A percentile compares a stretch with the other conserved stretches of the same genome.
These are phyloP conservation scores for Nibea coibor DNA, from an alignment of 2,113 vertebrate species.

Conservation along the genomic window DNA sequence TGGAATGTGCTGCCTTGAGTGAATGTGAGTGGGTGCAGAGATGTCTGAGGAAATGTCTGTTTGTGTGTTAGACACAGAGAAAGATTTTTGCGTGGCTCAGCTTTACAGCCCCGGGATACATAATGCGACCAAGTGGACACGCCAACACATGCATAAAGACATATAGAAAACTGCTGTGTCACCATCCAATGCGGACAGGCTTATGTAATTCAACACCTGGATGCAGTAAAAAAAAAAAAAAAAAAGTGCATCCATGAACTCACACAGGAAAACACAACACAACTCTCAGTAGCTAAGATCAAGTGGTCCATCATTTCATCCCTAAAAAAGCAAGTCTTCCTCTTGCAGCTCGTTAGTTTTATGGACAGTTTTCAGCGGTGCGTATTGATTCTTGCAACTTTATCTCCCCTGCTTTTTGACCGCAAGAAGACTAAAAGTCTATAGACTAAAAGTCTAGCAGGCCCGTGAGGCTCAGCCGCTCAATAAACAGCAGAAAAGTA, in stretches of 20 bases:
- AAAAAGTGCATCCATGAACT: background rate
- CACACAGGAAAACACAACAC: background rate
- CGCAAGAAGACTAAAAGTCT: background rate
- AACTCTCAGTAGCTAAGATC: background rate
- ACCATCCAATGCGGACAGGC: constrained; percentile 12
- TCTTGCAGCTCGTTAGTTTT: background rate
- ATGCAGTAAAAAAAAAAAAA: constrained; percentile 28
- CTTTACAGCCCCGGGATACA: constrained; percentile 20
- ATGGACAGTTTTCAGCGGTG: background rate
- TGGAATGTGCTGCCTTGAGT: constrained; percentile 39
- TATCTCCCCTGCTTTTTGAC: constrained; percentile 8
- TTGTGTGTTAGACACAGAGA: constrained; percentile 3
- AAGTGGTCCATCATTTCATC: background rate
- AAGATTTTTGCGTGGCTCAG: constrained; percentile 15
- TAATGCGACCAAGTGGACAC: constrained; percentile 8
- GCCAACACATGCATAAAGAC: background rate
- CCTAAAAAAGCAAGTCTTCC: background rate
- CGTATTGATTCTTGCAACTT: background rate
- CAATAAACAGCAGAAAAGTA: background rate
- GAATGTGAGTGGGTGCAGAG: constrained; percentile 31
- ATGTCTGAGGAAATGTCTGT: constrained; percentile 23
- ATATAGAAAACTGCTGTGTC: constrained; percentile 53
- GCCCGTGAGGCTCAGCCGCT: background rate
- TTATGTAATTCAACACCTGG: constrained; percentile 58
- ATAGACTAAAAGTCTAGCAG: background rate